Evolutionary conservation across 53 echinoderm and acorn worm genomes (phyloP), one percentile per base, ranked within the genome.

Genomic region (Patiria pectinifera): DNA sequence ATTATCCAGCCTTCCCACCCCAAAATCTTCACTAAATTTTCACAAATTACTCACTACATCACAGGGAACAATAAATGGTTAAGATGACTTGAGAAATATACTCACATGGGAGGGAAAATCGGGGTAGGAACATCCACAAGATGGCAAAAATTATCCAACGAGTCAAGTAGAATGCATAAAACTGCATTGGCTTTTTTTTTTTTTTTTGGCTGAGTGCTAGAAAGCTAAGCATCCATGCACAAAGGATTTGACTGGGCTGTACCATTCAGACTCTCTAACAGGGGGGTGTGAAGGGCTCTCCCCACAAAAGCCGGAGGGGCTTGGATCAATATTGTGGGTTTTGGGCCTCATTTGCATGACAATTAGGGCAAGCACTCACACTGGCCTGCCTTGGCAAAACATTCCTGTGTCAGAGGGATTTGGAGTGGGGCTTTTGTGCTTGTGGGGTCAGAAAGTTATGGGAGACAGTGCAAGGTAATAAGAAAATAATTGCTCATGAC

Each of bases 251-350:
- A 79, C 19, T 62, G 90, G 90, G 62, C 90, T 81, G 25, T 90
- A 90, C 90, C 90, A 90, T 90, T 90, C 77, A 59, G 10, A 4
- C n/a, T 21, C 16, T 13, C 23, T 12, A 35, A 48, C 8, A 19
- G 88, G 88, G 88, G 88, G 59, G 88, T n/a, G 26, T 6, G 60
- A 18, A 10, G 59, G 59, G n/a, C 10, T 25, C 45, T 21, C 25
- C 25, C 46, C 46, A 66, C 63, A 79, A 90, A 80, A 80, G 78
- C 58, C 22, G 11, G 88, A 69, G 90, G 81, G 81, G 47, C 81
- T 90, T 21, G 19, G 90, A 81, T 90, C 90, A 81, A 90, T 90
- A 90, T 22, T 81, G 90, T 90, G 81, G 90, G 82, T 89, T 90
- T 90, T 80, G 47, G 81, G 63, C 21, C 15, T 62, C 66, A 90